A percentile compares a stretch with the other conserved stretches of the same genome.
Evolutionary conservation across 2,797 vertebrate species (phyloP).

Genomic region (Neosalanx taihuensis): DNA sequence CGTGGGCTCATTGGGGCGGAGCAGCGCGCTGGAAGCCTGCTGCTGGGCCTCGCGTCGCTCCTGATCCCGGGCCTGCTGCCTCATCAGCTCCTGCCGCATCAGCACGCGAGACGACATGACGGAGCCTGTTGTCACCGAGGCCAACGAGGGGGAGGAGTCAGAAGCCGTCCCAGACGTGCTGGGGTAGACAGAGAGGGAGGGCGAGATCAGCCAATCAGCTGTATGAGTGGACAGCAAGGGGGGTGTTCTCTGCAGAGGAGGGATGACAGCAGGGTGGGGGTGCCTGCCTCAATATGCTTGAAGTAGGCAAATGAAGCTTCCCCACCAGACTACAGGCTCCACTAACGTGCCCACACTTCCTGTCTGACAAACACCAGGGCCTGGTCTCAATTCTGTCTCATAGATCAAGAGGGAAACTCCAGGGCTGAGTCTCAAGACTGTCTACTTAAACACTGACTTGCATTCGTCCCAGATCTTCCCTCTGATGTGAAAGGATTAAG

Average conservation of each 20-base stretch:
- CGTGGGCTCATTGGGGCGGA: conserved; percentile 57
- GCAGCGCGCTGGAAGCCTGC: conserved; percentile 62
- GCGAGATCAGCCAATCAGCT: background rate
- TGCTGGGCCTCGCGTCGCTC: conserved; percentile 80
- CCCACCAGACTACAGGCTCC: background rate
- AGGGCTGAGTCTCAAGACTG: background rate
- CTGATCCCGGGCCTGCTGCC: conserved; percentile 84
- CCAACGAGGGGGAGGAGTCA: conserved; percentile 40
- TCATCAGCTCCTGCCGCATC: conserved; percentile 87
- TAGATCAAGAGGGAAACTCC: background rate
- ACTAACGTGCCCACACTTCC: background rate
- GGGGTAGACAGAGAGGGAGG: conserved; percentile 1
- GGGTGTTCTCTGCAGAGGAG: too few relatives aligned
- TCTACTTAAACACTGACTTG: too few relatives aligned
- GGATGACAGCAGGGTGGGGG: background rate
- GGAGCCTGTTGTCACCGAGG: conserved; percentile 16
- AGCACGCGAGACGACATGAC: conserved; percentile 70
- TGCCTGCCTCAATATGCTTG: too few relatives aligned
- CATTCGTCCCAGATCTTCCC: too few relatives aligned
- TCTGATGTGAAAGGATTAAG: background rate
- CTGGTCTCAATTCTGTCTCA: background rate
- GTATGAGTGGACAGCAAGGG: too few relatives aligned
- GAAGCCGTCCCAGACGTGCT: conserved; percentile 42
- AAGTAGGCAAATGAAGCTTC: too few relatives aligned
- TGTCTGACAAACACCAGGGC: background rate